Evolutionary conservation across 2,113 vertebrate genomes (phyloP).

Genomic region (Dromiciops gliroides): DNA sequence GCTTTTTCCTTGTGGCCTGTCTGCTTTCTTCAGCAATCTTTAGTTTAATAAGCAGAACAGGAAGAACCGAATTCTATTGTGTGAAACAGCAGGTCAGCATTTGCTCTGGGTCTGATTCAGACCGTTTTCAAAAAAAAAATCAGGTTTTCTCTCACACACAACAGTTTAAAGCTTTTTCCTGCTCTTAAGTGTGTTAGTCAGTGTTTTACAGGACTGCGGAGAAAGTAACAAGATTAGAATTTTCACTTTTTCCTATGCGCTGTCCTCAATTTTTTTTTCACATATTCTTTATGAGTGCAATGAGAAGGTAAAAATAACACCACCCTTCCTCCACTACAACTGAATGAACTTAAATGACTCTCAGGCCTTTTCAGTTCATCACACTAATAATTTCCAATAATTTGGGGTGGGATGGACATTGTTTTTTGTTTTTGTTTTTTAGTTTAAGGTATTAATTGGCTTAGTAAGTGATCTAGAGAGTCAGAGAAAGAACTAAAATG

Average conservation of each 20-base stretch:
- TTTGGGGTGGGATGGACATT: neutral
- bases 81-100: constrained; percentile 53
- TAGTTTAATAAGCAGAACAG: constrained; percentile 52
- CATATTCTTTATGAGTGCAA: neutral
- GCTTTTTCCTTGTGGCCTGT: constrained; percentile 36
- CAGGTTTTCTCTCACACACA: constrained; percentile 8
- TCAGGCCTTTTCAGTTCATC: neutral
- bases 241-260: neutral
- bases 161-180: constrained; percentile 44
- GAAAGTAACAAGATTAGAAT: constrained; percentile 41
- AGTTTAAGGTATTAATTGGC: neutral
- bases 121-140: constrained; percentile 30
- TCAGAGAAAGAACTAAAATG: neutral
- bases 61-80: constrained; percentile 23
- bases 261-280: constrained; percentile 33
- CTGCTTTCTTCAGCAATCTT: constrained; percentile 67
- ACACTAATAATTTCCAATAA: neutral
- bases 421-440: no score
- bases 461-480: neutral
- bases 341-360: constrained; percentile 34
- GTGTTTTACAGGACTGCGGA: constrained; percentile 37
- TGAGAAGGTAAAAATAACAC: constrained; percentile 27
- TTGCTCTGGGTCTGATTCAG: constrained; percentile 31
- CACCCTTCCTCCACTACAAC: neutral
- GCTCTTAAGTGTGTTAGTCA: constrained; percentile 5